A percentile compares a stretch with the other conserved stretches of the same genome.
These are phyloP conservation scores for Geophilus truncorum DNA, from an alignment of 2,888 invertebrate species.

Conservation along the genomic window DNA sequence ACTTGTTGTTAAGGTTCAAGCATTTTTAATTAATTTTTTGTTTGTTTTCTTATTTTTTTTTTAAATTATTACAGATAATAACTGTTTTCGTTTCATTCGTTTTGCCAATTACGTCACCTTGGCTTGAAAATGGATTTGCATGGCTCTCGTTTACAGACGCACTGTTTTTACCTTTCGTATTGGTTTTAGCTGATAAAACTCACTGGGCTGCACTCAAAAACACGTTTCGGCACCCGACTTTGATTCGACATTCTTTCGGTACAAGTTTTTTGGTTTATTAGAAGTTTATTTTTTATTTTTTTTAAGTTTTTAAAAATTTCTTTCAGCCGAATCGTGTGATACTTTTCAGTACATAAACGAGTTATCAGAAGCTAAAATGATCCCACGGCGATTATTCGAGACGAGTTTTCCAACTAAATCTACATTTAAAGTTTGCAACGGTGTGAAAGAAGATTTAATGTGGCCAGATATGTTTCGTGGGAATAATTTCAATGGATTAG, in stretches of 20 bases:
- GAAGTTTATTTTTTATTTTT: neutral
- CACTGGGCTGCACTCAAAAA: neutral
- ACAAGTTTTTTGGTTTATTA: neutral
- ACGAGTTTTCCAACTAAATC: neutral
- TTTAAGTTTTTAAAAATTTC: neutral
- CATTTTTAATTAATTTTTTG: neutral
- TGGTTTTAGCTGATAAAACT: neutral
- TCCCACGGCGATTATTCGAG: neutral
- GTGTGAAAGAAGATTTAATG: neutral
- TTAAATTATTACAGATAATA: neutral
- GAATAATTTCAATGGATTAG: neutral
- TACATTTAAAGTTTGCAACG: neutral
- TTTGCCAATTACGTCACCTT: neutral
- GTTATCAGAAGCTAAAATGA: neutral
- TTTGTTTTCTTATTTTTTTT: neutral
- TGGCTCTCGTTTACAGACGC: neutral
- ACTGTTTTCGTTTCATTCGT: neutral
- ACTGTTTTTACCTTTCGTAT: neutral
- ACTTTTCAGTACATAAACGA: slow-evolving; percentile 6
- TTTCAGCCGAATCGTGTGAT: neutral
- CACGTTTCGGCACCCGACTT: neutral
- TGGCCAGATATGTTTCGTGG: neutral
- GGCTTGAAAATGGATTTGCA: slow-evolving; percentile 15
- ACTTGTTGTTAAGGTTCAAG: neutral
- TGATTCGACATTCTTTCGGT: neutral